Evolutionary conservation across 2,888 invertebrate species (phyloP), one percentile per base, ranked within the genome.

Genomic region (Pammene aurita): DNA sequence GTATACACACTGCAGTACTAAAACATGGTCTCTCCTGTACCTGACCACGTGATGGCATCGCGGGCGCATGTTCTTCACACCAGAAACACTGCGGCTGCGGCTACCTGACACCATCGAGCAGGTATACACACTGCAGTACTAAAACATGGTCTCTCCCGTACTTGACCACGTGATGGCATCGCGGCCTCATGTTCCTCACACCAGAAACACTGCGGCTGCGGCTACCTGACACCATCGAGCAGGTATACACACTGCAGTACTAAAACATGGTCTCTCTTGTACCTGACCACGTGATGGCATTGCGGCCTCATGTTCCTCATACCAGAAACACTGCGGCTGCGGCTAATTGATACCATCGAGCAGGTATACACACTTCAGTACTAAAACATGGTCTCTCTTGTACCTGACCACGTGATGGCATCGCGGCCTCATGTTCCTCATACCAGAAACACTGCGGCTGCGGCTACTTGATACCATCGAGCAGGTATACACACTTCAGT

Each of bases 101-200:
- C 76, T 94, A 58, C 93, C 93, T 13, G 90, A 93, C 73, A 93
- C 93, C n/a, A 85, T 94, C 26, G 82, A 86, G 52, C 93, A 95
- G 77, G 94, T 94, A 0, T n/a, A n/a, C n/a, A n/a, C n/a, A n/a
- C n/a, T n/a, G n/a, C n/a, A n/a, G n/a, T n/a, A n/a, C n/a, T n/a
- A 73, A 57, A 81, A 86, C 70, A 87, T 87, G 84, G 84, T 82
- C 88, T 64, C 77, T 87, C 57, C 93, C 94, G 7, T 86, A 93
- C 70, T 84, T 93, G 72, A 76, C 93, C n/a, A 93, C 4, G 73
- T 78, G 44, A 87, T 88, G 82, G 86, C 42, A 68, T 80, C 16
- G 84, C 93, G 71, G 84, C 26, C 79, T 93, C 41, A 86, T 92
- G 63, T 78, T 93, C 61, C 79, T 89, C 34, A 93, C 93, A 66